Percentiles rank a stretch among this genome's conserved stretches.
Evolutionary conservation across 2,113 vertebrate species (phyloP).

Genomic region (Procapra przewalskii): DNA sequence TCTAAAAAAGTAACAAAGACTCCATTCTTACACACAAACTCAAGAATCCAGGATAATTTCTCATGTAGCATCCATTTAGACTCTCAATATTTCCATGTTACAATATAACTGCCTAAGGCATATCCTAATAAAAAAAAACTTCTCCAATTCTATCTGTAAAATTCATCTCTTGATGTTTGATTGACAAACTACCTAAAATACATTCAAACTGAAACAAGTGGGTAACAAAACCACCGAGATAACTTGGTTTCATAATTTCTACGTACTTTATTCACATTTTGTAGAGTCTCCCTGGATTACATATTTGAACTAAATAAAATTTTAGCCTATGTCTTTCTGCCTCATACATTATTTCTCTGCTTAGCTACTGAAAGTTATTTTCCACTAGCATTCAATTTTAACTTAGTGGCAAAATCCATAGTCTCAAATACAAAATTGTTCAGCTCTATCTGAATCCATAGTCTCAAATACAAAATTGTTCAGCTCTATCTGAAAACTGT

Average conservation of each 20-base stretch:
- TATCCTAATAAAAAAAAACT: not conserved
- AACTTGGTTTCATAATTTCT: constrained; percentile 27
- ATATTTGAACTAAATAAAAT: not conserved
- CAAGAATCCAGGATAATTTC: constrained; percentile 23
- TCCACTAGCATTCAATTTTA: not conserved
- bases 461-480: not conserved
- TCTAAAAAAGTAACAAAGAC: constrained; percentile 25
- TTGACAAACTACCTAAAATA: constrained; percentile 41
- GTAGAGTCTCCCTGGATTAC: not conserved
- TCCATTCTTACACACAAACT: constrained; percentile 35
- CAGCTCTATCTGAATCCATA: not conserved
- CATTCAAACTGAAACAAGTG: constrained; percentile 45
- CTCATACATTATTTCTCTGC: not conserved
- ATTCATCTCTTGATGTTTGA: constrained; percentile 37
- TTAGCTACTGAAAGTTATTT: not conserved
- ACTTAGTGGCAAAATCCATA: not conserved
- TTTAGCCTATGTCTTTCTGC: not conserved
- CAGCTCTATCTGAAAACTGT: not conserved
- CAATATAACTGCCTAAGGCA: not conserved
- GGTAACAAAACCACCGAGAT: constrained; percentile 26
- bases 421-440: not conserved
- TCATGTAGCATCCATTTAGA: rapidly evolving
- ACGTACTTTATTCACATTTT: not conserved
- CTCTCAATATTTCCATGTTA: not conserved
- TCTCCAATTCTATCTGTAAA: not conserved